Conservation (phyloP, 2,113 vertebrate species). For the Phyllostomus hastatus region DNA sequence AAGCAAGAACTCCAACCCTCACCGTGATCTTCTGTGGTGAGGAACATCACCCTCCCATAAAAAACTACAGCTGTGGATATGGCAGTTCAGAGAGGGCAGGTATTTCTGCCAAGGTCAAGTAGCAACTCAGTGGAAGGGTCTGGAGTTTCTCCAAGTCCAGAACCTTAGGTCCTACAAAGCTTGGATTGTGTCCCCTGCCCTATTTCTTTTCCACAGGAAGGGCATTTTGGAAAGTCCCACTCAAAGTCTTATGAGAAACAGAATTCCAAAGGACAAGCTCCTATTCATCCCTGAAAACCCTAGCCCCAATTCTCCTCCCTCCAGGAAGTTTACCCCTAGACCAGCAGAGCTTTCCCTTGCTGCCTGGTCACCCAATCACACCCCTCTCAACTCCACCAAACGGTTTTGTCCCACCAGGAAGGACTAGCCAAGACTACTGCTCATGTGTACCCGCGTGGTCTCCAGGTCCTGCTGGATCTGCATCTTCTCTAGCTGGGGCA, state of each 20-base stretch:
- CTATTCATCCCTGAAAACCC: slow-evolving; percentile 16
- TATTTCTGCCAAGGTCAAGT: not conserved
- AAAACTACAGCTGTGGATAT: not conserved
- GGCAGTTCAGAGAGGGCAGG: not conserved
- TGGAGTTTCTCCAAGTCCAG: slow-evolving; percentile 1
- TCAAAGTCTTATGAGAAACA: not conserved
- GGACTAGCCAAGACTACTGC: not conserved
- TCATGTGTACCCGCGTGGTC: slow-evolving; percentile 83
- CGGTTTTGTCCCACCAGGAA: not conserved
- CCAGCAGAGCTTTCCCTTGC: not conserved
- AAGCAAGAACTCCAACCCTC: not conserved
- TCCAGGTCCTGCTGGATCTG: slow-evolving; percentile 85
- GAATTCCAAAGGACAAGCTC: not conserved
- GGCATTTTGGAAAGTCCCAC: not conserved
- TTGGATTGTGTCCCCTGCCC: not conserved
- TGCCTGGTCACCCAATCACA: fast-evolving
- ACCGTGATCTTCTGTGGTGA: not conserved
- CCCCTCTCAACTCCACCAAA: not conserved
- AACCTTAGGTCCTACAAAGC: not conserved
- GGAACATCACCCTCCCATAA: not conserved
- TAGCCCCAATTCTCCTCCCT: not conserved
- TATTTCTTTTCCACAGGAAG: not conserved
- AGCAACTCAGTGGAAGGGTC: not conserved
- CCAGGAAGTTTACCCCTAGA: not conserved
- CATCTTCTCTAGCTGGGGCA: slow-evolving; percentile 80